phyloP scores from a whole-genome alignment of 2,113 vertebrate species.

The Pica pica region DNA sequence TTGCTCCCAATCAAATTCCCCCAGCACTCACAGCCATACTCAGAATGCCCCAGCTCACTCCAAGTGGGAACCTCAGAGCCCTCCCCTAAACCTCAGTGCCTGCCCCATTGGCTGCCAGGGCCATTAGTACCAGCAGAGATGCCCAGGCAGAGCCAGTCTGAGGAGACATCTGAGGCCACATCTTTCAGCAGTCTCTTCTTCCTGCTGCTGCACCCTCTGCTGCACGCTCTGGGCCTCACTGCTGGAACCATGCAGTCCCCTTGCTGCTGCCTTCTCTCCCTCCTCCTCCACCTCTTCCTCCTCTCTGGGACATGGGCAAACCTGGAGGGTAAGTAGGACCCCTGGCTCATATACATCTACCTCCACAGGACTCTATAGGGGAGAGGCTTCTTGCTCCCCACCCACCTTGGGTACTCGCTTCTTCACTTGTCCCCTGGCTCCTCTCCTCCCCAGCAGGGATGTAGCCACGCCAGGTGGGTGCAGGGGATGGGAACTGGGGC shows the following conservation, averaged over 20 bases:
- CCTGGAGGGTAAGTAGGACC: not conserved
- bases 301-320: not conserved
- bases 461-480: not conserved
- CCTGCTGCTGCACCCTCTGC: not conserved
- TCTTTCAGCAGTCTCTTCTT: not conserved
- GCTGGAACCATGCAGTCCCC: not conserved
- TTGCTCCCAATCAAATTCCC: not conserved
- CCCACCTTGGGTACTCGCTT: not conserved
- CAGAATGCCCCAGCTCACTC: not conserved
- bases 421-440: not conserved
- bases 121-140: not conserved
- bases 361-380: rapidly evolving
- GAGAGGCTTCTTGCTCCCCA: not conserved
- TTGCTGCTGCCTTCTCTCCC: not conserved
- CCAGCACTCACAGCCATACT: not conserved
- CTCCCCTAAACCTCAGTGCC: conserved; percentile 22
- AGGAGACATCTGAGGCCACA: not conserved
- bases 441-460: not conserved
- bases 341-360: not conserved
- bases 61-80: not conserved
- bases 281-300: not conserved
- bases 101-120: not conserved
- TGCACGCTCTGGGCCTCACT: rapidly evolving
- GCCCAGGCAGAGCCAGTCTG: not conserved
- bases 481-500: not conserved